Conservation (phyloP, 2,113 vertebrate species). For the Cygnus atratus region DNA sequence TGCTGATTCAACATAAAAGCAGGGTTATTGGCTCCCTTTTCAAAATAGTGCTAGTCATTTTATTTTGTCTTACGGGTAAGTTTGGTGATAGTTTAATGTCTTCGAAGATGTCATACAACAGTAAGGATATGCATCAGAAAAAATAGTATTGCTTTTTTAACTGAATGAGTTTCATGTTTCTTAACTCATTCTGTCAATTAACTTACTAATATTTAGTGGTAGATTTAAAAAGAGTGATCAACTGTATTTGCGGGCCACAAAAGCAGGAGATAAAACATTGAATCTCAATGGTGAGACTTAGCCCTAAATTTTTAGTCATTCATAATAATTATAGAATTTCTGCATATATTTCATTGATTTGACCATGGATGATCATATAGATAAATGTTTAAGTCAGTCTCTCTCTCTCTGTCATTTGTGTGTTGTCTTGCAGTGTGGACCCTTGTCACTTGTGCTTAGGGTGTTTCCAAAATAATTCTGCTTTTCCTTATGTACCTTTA, state of each 20-base stretch:
- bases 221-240: not conserved
- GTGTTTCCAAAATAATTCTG: not conserved
- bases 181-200: not conserved
- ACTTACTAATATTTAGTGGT: not conserved
- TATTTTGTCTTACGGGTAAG: not conserved
- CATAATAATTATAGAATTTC: not conserved
- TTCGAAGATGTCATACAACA: not conserved
- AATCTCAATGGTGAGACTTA: not conserved
- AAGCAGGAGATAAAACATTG: not conserved
- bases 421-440: not conserved
- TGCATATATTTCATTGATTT: not conserved
- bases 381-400: not conserved
- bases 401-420: not conserved
- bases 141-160: not conserved
- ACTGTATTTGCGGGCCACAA: not conserved
- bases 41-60: not conserved
- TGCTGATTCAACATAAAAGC: not conserved
- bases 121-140: not conserved
- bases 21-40: not conserved
- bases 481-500: not conserved
- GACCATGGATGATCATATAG: not conserved
- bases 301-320: not conserved
- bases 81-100: not conserved
- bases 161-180: not conserved
- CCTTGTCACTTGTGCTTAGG: not conserved